Conservation (phyloP, 2,888 invertebrate species). For the Tolmerus cingulatus region DNA sequence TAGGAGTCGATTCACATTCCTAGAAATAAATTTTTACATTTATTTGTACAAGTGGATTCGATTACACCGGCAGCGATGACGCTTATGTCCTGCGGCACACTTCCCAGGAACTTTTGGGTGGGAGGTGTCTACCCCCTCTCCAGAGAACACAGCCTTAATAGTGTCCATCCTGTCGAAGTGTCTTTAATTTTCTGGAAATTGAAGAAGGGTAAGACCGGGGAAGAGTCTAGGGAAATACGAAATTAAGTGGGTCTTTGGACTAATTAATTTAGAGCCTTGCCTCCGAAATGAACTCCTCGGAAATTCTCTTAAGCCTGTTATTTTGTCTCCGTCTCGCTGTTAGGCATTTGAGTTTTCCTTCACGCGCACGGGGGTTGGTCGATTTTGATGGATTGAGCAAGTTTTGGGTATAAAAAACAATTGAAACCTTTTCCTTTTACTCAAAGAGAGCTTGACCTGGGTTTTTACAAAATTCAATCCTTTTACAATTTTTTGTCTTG, state of each 20-base stretch:
- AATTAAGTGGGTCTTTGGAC: not conserved
- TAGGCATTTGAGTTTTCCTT: not conserved
- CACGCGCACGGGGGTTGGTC: not conserved
- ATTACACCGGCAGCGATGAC: not conserved
- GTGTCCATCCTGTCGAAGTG: not conserved
- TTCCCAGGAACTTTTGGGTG: not conserved
- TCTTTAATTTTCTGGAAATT: not conserved
- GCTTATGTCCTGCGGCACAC: not conserved
- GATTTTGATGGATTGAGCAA: not conserved
- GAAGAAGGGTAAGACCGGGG: not conserved
- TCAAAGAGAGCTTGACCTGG: not conserved
- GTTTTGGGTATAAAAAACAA: not conserved
- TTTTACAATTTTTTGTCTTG: not conserved
- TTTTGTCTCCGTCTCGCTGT: not conserved
- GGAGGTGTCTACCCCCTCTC: not conserved
- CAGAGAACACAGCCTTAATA: not conserved
- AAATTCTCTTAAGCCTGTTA: not conserved
- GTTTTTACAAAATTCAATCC: not conserved
- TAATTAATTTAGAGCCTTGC: not conserved
- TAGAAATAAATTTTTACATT: slow-evolving; percentile 2
- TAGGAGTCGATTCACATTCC: not conserved
- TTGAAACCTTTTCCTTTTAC: not conserved
- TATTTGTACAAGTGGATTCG: slow-evolving; percentile 11
- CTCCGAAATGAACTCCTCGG: not conserved
- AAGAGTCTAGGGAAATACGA: not conserved